Base-by-base conservation (phyloP, 37 sponge, comb jelly and placozoan species). In the Halichondria panicea region DNA sequence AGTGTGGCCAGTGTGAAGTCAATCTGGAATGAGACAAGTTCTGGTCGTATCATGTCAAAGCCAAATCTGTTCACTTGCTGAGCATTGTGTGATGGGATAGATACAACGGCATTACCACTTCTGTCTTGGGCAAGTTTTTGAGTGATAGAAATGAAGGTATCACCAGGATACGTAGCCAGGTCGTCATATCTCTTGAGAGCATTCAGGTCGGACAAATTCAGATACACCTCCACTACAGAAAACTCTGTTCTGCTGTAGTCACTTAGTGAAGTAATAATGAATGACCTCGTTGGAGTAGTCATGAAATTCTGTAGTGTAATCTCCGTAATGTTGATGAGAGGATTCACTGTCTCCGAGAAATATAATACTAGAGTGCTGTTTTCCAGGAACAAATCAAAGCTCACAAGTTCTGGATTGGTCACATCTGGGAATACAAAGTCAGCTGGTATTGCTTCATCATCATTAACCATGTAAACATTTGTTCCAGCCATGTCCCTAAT, bases 311-410 rank as follows among this genome's bases (percentile, higher is more conserved):
- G 95, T 11, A 95, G 68, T 0, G 64, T 66, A n/a, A 95, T 76
- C 25, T 76, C 87, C 31, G 95, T 91, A 55, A 87, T 72, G 55
- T 95, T 87, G 61, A 95, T 68, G 22, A 75, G 68, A 11, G 88
- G 84, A 63, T 85, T 80, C 19, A 95, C 63, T 42, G 95, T 95
- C 63, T 95, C 95, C 53, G 91, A 87, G 89, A 95, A 95, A 11
- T 61, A 77, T 8, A 95, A 77, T 4, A 41, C 63, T 13, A 95
- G 31, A 15, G 63, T 30, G 35, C 89, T 82, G 15, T 63, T 37
- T 38, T 95, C 79, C 22, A 92, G 68, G 58, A 82, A 52, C 28
- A 95, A 63, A 3, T 40, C 53, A 68, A 88, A 95, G 0, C 35
- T 22, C 0, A 50, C 83, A 8, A 95, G 62, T 3, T 30, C 63